A percentile compares a stretch with the other conserved stretches of the same genome.
phyloP scores from a whole-genome alignment of 2,888 invertebrate genomes.

The Nebria salina region DNA sequence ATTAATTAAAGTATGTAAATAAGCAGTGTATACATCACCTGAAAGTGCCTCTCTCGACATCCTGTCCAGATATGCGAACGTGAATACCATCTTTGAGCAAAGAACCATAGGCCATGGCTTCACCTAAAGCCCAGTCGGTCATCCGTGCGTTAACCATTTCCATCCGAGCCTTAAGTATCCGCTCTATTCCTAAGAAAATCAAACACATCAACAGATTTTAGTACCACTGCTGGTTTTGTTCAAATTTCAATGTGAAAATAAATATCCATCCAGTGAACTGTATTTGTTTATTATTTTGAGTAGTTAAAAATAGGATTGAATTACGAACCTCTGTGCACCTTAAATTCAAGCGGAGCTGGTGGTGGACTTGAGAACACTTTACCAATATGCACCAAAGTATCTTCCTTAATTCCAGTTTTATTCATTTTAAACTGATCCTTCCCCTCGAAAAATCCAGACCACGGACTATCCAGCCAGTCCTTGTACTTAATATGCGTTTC shows the following conservation, averaged over 20 bases:
- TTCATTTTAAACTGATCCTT: slow-evolving; percentile 86
- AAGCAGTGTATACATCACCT: neutral
- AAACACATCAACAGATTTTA: no score
- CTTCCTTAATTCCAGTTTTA: slow-evolving; percentile 89
- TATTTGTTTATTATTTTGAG: no score
- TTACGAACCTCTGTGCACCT: slow-evolving; percentile 79
- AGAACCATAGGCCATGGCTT: neutral
- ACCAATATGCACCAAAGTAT: slow-evolving; percentile 86
- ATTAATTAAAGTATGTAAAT: no score
- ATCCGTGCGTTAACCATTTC: slow-evolving; percentile 78
- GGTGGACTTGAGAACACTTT: slow-evolving; percentile 86
- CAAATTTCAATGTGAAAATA: no score
- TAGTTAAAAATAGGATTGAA: no score
- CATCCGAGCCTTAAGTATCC: slow-evolving; percentile 89
- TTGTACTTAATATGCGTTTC: slow-evolving; percentile 92
- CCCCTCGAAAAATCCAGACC: slow-evolving; percentile 91
- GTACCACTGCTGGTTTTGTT: no score
- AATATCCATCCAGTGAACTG: no score
- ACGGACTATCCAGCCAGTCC: slow-evolving; percentile 97
- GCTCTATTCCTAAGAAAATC: slow-evolving; percentile 71
- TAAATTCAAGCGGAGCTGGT: slow-evolving; percentile 87
- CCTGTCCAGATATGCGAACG: neutral
- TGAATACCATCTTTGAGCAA: slow-evolving; percentile 5
- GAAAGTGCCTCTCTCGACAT: neutral
- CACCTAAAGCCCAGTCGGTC: neutral